Conservation (phyloP, 2,113 vertebrate genomes). For the Poeciliopsis prolifica region DNA sequence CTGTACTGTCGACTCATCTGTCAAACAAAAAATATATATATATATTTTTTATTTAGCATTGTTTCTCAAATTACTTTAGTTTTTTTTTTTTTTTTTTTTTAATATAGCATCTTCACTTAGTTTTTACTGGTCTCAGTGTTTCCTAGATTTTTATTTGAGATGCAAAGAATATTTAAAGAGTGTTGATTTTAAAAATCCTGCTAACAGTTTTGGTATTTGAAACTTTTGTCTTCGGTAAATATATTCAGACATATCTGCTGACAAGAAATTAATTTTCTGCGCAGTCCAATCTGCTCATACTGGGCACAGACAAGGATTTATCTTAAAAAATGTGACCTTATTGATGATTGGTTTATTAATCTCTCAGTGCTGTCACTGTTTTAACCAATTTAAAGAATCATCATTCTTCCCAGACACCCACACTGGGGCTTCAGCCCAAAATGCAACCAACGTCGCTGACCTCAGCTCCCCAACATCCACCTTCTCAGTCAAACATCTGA, state of each 20-base stretch:
- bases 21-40: too few relatives aligned
- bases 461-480: conserved; percentile 9
- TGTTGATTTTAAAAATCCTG: not conserved
- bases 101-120: not conserved
- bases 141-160: too few relatives aligned
- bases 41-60: too few relatives aligned
- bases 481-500: conserved; percentile 1
- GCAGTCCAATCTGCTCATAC: not conserved
- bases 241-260: not conserved
- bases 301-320: not conserved
- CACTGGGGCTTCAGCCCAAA: conserved; percentile 10
- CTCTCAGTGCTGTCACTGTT: not conserved
- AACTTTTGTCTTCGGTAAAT: not conserved
- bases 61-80: too few relatives aligned
- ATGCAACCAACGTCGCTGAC: not conserved
- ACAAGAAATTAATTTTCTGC: not conserved
- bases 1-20: not conserved
- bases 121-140: not conserved
- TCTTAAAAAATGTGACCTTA: not conserved
- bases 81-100: not conserved
- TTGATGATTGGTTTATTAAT: not conserved
- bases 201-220: not conserved
- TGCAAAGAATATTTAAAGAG: too few relatives aligned
- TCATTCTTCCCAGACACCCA: not conserved
- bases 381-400: not conserved